A percentile compares a stretch with the other conserved stretches of the same genome.
Conservation (phyloP, 2,888 invertebrate species). For the Pseudococcus jackbeardsleyi region DNA sequence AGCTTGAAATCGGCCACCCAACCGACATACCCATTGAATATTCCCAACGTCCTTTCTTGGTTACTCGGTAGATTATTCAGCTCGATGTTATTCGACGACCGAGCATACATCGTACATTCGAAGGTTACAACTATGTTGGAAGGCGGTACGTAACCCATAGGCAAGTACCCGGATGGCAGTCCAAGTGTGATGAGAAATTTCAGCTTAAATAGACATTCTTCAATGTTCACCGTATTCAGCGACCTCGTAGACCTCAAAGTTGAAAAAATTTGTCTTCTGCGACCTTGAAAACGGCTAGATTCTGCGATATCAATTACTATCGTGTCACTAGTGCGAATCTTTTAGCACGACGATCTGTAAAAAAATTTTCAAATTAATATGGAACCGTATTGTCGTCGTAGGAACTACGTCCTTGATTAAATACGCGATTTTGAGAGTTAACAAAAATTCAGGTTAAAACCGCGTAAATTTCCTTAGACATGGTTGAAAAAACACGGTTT, state of each 20-base stretch:
- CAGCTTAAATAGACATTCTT: constrained; percentile 32
- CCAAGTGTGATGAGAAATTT: constrained; percentile 57
- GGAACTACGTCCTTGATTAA: constrained; percentile 27
- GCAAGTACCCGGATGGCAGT: constrained; percentile 58
- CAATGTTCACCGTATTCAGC: neutral
- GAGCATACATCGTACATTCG: constrained; percentile 22
- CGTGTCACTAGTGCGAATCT: constrained; percentile 4
- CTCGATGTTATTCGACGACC: constrained; percentile 26
- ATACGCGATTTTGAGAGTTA: constrained; percentile 17
- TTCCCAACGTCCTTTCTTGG: neutral
- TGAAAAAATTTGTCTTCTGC: constrained; percentile 22
- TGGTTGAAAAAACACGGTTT: constrained; percentile 51
- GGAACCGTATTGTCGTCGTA: constrained; percentile 13
- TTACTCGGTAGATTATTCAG: neutral
- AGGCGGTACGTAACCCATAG: constrained; percentile 62
- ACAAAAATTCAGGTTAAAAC: constrained; percentile 52
- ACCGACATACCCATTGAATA: neutral
- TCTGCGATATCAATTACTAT: constrained; percentile 3
- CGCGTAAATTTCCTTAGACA: constrained; percentile 35
- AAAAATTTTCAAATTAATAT: constrained; percentile 49
- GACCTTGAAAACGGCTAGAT: constrained; percentile 24
- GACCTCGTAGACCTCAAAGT: constrained; percentile 31
- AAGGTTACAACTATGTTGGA: constrained; percentile 54
- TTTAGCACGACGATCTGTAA: neutral
- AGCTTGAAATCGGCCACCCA: neutral